Base-by-base conservation (phyloP, 1,140 invertebrate genomes). In the Zaprionus nigranus region DNA sequence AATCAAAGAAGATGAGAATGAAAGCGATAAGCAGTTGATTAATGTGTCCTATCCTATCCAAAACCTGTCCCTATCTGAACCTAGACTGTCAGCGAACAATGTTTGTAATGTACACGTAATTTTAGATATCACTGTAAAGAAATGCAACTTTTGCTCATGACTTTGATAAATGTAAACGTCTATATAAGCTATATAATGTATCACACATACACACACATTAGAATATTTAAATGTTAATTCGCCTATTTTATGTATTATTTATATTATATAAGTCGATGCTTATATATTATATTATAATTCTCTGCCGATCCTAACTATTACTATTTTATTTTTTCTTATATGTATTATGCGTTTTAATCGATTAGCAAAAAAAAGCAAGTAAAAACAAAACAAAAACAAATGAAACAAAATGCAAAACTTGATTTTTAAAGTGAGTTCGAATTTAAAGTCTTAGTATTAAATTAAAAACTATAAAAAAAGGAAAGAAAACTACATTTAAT, bases 391-490 rank as follows among this genome's bases (percentile, higher is more conserved):
- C 26, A 60, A 62, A 73, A 68, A 26, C 34, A 66, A 70, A 86
- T 63, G 57, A 51, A 74, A 72, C 56, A 68, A 40, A 53, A 78
- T 76, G 58, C 70, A 81, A 62, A 72, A 72, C 66, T 82, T 90
- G 63, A 77, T 90, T 84, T 86, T 76, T 69, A 86, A 86, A 86
- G 82, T 86, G 82, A 86, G 82, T 86, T 85, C 85, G 85, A 90
- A 90, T 90, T 90, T 90, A 90, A 90, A 78, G 79, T n/a, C 84
- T 90, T 90, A 90, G 85, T 90, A 84, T 84, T 88, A 81, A 84
- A 72, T 64, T 76, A 30, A 65, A 79, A 82, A 43, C 38, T 17
- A 36, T 71, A 70, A 58, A 64, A 36, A 66, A 56, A 73, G 56
- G 63, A 51, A 17, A 43, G 38, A 67, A 80, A 70, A 53, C 43